Conservation (phyloP, 2,888 invertebrate species). For the Gasteruption jaculator region DNA sequence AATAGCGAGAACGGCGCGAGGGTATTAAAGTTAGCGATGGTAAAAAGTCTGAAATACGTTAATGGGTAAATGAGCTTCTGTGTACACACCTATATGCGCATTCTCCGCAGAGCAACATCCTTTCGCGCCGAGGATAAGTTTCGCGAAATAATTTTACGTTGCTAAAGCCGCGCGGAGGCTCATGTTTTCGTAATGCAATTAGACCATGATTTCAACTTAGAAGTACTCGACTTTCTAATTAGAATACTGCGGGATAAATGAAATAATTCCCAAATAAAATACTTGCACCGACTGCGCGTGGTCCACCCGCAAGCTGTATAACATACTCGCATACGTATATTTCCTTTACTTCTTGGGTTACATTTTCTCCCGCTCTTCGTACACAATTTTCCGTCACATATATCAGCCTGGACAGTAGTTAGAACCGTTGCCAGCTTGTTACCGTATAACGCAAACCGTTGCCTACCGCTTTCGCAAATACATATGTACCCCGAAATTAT, state of each 20-base stretch:
- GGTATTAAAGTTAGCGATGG: no score
- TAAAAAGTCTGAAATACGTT: no score
- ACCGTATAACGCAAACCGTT: no score
- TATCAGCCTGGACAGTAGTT: conserved; percentile 49
- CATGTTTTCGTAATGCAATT: conserved; percentile 50
- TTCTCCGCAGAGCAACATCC: no score
- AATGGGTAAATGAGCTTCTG: no score
- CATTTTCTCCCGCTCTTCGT: conserved; percentile 32
- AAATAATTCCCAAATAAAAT: conserved; percentile 41
- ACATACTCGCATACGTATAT: no score
- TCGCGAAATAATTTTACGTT: conserved; percentile 37
- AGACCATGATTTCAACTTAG: conserved; percentile 40
- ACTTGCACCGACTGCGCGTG: conserved; percentile 11
- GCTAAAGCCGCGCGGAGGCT: conserved; percentile 37
- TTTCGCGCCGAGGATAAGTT: no score
- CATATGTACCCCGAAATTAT: conserved; percentile 13
- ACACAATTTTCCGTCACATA: conserved; percentile 51
- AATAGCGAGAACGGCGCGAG: no score
- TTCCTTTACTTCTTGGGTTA: no score
- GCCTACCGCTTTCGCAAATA: conserved; percentile 17
- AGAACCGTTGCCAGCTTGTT: conserved; percentile 51
- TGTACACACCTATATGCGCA: no score
- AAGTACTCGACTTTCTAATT: conserved; percentile 40
- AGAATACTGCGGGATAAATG: conserved; percentile 37
- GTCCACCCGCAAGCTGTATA: background rate